Base-by-base conservation (phyloP, 2,888 invertebrate species). In the Limenitis camilla region DNA sequence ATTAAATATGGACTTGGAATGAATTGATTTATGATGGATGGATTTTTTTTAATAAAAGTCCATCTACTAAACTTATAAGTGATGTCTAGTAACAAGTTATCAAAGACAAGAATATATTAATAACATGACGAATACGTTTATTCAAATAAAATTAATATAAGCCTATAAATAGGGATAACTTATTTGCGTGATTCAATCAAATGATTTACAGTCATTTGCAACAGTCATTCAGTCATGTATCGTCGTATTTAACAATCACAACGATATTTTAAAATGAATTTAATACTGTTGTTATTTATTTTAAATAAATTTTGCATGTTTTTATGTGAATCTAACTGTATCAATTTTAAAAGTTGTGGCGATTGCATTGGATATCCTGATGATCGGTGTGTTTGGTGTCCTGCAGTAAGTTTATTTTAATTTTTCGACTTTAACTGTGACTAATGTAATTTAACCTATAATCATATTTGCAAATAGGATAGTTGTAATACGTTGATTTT, bases 351-450 rank as follows among this genome's bases (percentile, higher is more conserved):
- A 11, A 75, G 69, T 1, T 81, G 81, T 53, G 72, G 75, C 5
- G 65, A 62, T 1, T 83, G 83, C 53, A 75, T 82, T 33, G 61
- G 74, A 2, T 67, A 65, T 54, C 60, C 62, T 1, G 8, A 47
- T 2, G 69, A 72, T 5, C 61, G 36, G 2, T 83, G 83, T 53
- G 68, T 74, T 11, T 83, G 83, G 83, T 83, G 83, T 59, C 55
- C 67, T 2, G 61, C 70, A 50, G 82, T 81, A 64, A 66, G 61
- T 50, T 43, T 40, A 11, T 31, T 29, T 9, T 30, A 29, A 9
- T 3, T 19, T 30, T 36, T 42, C 0, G 7, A 19, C 30, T 8
- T 35, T 30, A 8, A n/a, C 19, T 6, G 9, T 5, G 30, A 4
- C 10, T 8, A 36, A 19, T 19, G 9, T 9, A 0, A 29, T 10